Percentiles rank a stretch among this genome's conserved stretches.
These are phyloP conservation scores for Pygmarrhopalites habei DNA, from an alignment of 1,140 invertebrate genomes.

Conservation along the genomic window DNA sequence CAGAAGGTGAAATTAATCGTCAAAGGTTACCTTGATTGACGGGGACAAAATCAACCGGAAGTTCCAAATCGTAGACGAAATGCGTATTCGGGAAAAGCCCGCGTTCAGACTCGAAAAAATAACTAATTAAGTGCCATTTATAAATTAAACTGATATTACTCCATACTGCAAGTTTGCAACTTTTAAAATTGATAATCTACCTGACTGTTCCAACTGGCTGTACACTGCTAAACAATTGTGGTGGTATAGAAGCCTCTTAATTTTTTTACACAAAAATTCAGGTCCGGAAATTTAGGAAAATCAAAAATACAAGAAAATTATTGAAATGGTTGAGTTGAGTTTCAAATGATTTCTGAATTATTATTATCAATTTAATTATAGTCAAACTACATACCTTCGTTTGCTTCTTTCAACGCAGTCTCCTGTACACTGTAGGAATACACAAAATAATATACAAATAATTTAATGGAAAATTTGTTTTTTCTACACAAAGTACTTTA, in stretches of 20 bases:
- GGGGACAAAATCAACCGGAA: conserved; percentile 80
- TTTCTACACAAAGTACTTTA: no score
- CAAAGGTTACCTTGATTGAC: conserved; percentile 81
- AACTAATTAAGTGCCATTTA: conserved; percentile 53
- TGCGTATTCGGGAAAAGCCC: conserved; percentile 89
- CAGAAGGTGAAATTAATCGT: no score
- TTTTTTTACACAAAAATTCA: no score
- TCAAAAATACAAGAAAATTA: no score
- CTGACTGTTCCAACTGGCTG: conserved; percentile 75
- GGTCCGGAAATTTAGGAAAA: no score
- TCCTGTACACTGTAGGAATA: conserved; percentile 46
- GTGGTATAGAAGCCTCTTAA: conserved; percentile 82
- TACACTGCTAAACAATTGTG: conserved; percentile 63
- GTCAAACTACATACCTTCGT: no score
- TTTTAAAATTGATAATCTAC: conserved; percentile 42
- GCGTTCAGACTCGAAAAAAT: conserved; percentile 84
- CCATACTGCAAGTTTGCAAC: background rate
- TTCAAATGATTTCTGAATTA: no score
- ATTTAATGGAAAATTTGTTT: no score
- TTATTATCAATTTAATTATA: no score
- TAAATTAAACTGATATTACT: conserved; percentile 3
- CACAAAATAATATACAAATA: background rate
- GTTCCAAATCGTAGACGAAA: conserved; percentile 88
- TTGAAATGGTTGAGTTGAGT: no score
- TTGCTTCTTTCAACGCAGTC: conserved; percentile 85